Evolutionary conservation across 1,140 invertebrate species (phyloP), one percentile per base, ranked within the genome.

Genomic region (Plectrocnemia conspersa): DNA sequence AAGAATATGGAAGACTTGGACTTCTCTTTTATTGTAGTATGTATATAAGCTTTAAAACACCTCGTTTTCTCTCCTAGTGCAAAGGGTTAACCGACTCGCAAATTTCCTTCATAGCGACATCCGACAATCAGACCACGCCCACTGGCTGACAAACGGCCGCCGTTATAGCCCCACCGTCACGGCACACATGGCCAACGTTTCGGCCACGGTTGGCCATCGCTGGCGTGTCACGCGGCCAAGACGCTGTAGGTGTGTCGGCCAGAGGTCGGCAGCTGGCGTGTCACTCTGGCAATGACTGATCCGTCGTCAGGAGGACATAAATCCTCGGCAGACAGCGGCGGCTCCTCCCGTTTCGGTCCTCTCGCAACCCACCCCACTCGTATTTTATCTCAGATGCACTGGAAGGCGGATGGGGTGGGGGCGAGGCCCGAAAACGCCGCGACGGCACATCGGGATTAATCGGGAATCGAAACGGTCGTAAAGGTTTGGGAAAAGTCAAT

Each of bases 251-350:
- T 44, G 50, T 25, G 38, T 38, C 21, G 23, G 29, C 6, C 16
- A 29, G 21, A 25, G 48, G 13, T 45, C 52, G 32, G 45, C 52
- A 48, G 49, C 47, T 36, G 49, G 46, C 19, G 32, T 55, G 52
- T 52, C 58, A 56, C 15, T 15, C 58, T 49, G 49, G 41, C 32
- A 38, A 52, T 60, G 58, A 60, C 42, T 60, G 58, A 60, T 60
- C 53, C 54, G 47, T 54, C 58, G 49, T 52, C 53, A 54, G 33
- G 48, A 40, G 36, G 19, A 46, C 58, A 59, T 59, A 59, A 59
- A 59, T 59, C 58, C 58, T 42, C 27, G 23, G 25, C 53, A 56
- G 58, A 52, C 58, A 46, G 45, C 25, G 10, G 23, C 47, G 38
- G 33, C 56, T 44, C 57, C 57, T 59, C 57, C 58, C 48, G 53